These are phyloP conservation scores for Harpegnathos saltator DNA, from an alignment of 1,140 invertebrate species.

Conservation along the genomic window DNA sequence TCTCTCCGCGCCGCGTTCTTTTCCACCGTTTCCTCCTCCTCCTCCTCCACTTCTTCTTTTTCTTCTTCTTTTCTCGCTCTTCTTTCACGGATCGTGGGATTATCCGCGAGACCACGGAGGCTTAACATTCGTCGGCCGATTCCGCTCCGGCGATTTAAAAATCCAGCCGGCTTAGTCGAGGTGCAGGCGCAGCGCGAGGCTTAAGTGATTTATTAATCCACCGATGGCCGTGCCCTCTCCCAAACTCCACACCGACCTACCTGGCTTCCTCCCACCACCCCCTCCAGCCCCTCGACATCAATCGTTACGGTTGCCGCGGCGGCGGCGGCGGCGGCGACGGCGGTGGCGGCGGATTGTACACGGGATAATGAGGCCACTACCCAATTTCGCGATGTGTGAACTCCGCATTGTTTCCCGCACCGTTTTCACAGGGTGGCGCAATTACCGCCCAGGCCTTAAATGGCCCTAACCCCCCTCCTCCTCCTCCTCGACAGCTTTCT, in stretches of 20 bases:
- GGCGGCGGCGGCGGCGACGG: conserved; percentile 10
- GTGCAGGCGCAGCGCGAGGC: not conserved
- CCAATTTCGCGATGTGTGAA: conserved; percentile 59
- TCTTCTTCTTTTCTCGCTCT: not conserved
- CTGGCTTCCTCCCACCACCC: not conserved
- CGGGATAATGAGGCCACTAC: conserved; percentile 53
- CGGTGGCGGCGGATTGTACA: conserved; percentile 25
- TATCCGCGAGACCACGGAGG: not conserved
- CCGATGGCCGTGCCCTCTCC: not conserved
- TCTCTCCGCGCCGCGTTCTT: too few relatives aligned
- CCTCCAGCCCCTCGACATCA: conserved; percentile 9
- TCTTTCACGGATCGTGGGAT: not conserved
- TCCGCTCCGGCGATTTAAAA: conserved; percentile 32
- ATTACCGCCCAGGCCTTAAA: conserved; percentile 55
- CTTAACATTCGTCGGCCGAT: not conserved
- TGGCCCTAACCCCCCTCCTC: conserved; percentile 10
- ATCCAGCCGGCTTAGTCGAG: not conserved
- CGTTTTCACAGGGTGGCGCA: conserved; percentile 51
- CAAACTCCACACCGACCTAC: not conserved
- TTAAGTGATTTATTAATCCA: conserved; percentile 56
- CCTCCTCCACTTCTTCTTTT: not conserved
- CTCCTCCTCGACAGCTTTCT: not conserved
- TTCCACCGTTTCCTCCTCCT: not conserved
- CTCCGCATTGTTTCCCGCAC: conserved; percentile 54
- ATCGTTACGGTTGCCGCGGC: conserved; percentile 34